Evolutionary conservation across 2,113 vertebrate genomes (phyloP).

Genomic region (Morone chrysops): DNA sequence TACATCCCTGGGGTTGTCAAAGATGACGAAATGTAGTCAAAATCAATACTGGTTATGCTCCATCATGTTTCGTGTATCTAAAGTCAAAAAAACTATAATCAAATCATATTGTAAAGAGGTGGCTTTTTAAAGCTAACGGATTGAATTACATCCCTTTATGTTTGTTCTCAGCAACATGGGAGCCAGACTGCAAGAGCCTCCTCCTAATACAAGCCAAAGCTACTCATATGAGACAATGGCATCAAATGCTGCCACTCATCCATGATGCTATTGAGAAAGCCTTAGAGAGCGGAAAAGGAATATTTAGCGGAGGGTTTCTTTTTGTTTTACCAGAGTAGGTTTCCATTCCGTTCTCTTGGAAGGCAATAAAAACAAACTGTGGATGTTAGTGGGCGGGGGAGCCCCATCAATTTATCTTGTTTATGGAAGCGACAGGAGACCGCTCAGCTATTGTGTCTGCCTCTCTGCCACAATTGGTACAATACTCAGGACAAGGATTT

Average conservation of each 20-base stretch:
- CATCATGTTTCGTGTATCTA: constrained; percentile 36
- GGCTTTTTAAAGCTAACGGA: constrained; percentile 54
- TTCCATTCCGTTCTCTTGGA: constrained; percentile 70
- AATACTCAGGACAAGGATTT: constrained; percentile 73
- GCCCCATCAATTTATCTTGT: constrained; percentile 77
- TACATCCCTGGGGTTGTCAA: constrained; percentile 46
- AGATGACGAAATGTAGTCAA: constrained; percentile 37
- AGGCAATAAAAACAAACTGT: constrained; percentile 74
- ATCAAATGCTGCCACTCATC: constrained; percentile 75
- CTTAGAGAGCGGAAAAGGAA: constrained; percentile 63
- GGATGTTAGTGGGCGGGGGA: constrained; percentile 73
- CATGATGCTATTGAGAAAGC: constrained; percentile 58
- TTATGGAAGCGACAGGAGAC: constrained; percentile 77
- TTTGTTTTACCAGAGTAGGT: constrained; percentile 69
- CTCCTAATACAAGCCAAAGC: constrained; percentile 61
- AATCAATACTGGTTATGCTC: constrained; percentile 45
- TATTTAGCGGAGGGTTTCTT: constrained; percentile 67
- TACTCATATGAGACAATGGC: constrained; percentile 71
- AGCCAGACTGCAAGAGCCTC: constrained; percentile 42
- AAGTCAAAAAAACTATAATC: constrained; percentile 43
- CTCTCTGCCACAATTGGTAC: constrained; percentile 76
- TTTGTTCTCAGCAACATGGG: constrained; percentile 45
- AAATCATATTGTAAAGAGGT: constrained; percentile 53
- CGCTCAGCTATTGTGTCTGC: constrained; percentile 75
- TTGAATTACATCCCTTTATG: constrained; percentile 70